Evolutionary conservation across 1,140 invertebrate genomes (phyloP).

Genomic region (Bombus fervidus): DNA sequence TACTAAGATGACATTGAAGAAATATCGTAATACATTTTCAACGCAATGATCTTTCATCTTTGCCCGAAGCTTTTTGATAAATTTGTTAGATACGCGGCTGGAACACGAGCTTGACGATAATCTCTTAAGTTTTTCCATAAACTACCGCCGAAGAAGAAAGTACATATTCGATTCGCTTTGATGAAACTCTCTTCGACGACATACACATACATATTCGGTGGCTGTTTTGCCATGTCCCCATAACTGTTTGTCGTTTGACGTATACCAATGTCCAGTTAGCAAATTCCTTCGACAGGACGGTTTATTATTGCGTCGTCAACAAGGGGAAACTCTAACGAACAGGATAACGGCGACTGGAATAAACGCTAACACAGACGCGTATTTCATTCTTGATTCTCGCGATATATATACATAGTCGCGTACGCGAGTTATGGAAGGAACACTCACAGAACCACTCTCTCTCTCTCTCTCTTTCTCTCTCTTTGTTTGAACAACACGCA

Average conservation of each 20-base stretch:
- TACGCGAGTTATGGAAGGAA: constrained; percentile 14
- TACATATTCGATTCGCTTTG: background rate
- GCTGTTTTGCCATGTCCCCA: background rate
- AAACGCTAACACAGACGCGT: background rate
- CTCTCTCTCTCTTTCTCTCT: background rate
- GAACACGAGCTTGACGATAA: too few species aligned
- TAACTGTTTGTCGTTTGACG: background rate
- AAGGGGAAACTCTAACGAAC: constrained; percentile 24
- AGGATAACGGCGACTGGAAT: background rate
- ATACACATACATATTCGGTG: background rate
- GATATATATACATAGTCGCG: background rate
- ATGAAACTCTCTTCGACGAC: background rate
- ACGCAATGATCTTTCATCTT: background rate
- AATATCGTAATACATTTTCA: constrained; percentile 36
- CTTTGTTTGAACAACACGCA: constrained; percentile 33
- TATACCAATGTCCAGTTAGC: background rate
- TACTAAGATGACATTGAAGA: background rate
- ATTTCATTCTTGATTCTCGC: constrained; percentile 18
- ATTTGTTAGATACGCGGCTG: too few species aligned
- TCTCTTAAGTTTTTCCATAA: background rate
- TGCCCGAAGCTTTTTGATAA: background rate
- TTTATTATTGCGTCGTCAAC: background rate
- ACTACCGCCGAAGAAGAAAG: background rate
- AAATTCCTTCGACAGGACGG: background rate
- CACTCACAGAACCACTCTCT: background rate